Base-by-base conservation (phyloP, 2,888 invertebrate genomes). In the Hyposoter dolosus region DNA sequence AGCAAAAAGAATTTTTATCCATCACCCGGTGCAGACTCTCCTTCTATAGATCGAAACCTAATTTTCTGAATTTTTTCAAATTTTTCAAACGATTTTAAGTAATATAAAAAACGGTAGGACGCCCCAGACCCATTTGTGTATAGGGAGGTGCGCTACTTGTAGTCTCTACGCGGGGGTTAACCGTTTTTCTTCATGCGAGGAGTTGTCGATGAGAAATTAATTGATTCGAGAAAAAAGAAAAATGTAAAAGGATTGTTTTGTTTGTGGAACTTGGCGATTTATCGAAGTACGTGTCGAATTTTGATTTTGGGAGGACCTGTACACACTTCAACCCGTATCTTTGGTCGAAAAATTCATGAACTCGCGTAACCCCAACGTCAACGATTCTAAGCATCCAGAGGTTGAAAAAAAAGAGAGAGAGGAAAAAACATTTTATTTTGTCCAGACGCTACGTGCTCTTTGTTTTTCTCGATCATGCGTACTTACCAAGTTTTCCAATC, bases 401-500 rank as follows among this genome's bases (percentile, higher is more conserved):
- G 23, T 47, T 40, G 19, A n/a, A 28, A 12, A 9, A 19, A 19
- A 1, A 35, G 19, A 35, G 53, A 72, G 6, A 56, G 35, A 32
- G 28, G 47, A 28, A 45, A 53, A 72, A 72, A 72, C 56, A 72
- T 72, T 72, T 72, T 72, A 74, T 74, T 74, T 74, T 40, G 60
- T 17, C 19, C 74, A 35, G 40, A 74, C 72, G 53, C 35, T 72
- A n/a, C 35, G 53, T 56, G 35, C n/a, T 60, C 53, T 53, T 19
- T 40, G 50, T 72, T 56, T 72, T 53, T 28, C 72, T 72, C 56
- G 53, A 35, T 32, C 72, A 66, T 66, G 66, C 66, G 66, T 60
- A 60, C 74, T 60, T 23, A 23, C 56, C 74, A 56, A 56, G 23
- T 43, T 60, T 74, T 74, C 60, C 60, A 74, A 74, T 74, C 74